phyloP scores from a whole-genome alignment of 2,888 invertebrate species.

The Morpho helenor region DNA sequence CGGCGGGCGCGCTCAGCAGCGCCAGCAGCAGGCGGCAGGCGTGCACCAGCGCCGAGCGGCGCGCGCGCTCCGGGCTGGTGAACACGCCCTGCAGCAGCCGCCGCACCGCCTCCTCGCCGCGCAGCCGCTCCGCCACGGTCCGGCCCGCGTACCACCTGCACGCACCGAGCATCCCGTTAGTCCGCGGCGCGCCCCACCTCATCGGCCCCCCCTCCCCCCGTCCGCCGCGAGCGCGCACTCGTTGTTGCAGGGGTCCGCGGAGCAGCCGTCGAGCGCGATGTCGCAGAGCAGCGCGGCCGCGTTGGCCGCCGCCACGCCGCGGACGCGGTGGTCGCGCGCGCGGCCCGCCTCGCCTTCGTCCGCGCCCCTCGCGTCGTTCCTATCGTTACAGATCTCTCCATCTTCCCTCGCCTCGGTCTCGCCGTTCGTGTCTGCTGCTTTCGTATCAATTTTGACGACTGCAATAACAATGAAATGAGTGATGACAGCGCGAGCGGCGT shows the following conservation, averaged over 20 bases:
- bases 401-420: neutral
- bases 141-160: constrained; percentile 26
- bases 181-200: neutral
- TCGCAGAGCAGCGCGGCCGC: constrained; percentile 93
- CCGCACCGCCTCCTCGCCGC: constrained; percentile 37
- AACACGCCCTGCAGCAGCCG: constrained; percentile 86
- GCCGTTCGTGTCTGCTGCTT: constrained; percentile 2
- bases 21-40: constrained; percentile 88
- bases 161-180: neutral
- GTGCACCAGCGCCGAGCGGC: constrained; percentile 86
- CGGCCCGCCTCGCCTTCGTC: constrained; percentile 11
- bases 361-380: neutral
- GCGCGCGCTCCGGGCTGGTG: constrained; percentile 72
- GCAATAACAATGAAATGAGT: neutral
- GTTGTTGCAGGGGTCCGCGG: constrained; percentile 35
- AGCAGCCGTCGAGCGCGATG: constrained; percentile 80
- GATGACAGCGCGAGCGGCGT: too few relatives aligned
- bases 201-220: too few relatives aligned
- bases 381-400: neutral
- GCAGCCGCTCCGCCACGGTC: constrained; percentile 26
- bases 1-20: constrained; percentile 77
- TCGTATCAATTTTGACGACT: neutral
- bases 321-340: constrained; percentile 55
- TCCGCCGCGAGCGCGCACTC: neutral
- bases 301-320: constrained; percentile 89